Conservation (phyloP, 1,140 invertebrate genomes). For the Drosophila subpulchrella region DNA sequence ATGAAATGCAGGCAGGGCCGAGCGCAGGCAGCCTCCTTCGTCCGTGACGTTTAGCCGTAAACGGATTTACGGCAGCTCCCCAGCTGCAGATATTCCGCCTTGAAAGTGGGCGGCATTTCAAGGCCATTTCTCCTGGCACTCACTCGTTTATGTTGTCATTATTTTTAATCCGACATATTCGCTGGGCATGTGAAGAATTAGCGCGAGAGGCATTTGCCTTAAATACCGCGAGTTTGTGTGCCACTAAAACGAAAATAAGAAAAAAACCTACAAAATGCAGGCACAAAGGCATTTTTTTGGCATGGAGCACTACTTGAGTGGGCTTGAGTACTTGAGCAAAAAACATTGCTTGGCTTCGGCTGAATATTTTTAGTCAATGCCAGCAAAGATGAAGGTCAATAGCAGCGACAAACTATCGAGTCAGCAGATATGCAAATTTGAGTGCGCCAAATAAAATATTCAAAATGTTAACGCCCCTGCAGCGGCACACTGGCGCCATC, state of each 20-base stretch:
- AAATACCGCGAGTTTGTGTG: slow-evolving; percentile 47
- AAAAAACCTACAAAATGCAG: slow-evolving; percentile 30
- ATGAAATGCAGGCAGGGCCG: slow-evolving; percentile 55
- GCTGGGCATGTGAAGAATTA: slow-evolving; percentile 50
- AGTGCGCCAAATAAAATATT: slow-evolving; percentile 28
- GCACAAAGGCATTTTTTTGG: slow-evolving; percentile 59
- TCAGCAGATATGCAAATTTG: slow-evolving; percentile 28
- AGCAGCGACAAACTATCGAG: slow-evolving; percentile 37
- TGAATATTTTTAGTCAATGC: slow-evolving; percentile 56
- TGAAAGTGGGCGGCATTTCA: slow-evolving; percentile 48
- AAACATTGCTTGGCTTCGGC: slow-evolving; percentile 25
- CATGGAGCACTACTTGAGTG: slow-evolving; percentile 39
- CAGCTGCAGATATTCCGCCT: slow-evolving; percentile 47
- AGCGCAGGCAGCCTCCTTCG: slow-evolving; percentile 17
- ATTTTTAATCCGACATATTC: slow-evolving; percentile 70
- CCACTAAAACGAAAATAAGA: slow-evolving; percentile 14
- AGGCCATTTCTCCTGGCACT: slow-evolving; percentile 49
- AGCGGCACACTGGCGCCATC: not conserved
- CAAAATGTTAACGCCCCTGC: slow-evolving; percentile 3
- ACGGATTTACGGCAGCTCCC: slow-evolving; percentile 65
- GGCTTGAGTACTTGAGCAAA: slow-evolving; percentile 17
- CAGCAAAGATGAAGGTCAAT: slow-evolving; percentile 56
- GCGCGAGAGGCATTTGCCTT: slow-evolving; percentile 42
- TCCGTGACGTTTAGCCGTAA: slow-evolving; percentile 70
- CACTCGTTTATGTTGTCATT: slow-evolving; percentile 73